Percentiles rank a stretch among this genome's conserved stretches.
Conservation (phyloP, 2,113 vertebrate species). For the Gorsachius goisagi region DNA sequence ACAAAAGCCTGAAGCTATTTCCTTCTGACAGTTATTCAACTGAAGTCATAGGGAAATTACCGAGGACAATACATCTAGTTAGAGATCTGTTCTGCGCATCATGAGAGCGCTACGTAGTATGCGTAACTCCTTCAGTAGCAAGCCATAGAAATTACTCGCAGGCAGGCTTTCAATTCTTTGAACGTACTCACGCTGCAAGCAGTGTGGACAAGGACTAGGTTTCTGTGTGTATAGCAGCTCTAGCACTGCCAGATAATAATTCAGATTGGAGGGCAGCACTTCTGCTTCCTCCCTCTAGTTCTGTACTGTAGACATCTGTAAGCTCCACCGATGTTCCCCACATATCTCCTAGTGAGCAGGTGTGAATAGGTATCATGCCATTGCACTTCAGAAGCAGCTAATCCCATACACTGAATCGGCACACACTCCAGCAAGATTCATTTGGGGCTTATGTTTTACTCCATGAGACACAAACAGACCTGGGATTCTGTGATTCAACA, state of each 20-base stretch:
- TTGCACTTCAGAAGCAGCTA: not conserved
- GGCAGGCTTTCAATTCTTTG: not conserved
- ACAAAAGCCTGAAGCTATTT: not conserved
- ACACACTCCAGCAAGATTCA: rapidly evolving
- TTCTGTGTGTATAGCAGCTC: not conserved
- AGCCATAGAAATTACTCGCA: not conserved
- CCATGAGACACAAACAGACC: not conserved
- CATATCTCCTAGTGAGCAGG: not conserved
- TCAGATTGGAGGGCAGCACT: not conserved
- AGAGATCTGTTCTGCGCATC: not conserved
- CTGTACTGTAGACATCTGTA: not conserved
- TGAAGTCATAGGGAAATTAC: not conserved
- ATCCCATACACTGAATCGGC: not conserved
- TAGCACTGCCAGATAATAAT: not conserved
- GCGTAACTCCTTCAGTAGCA: not conserved
- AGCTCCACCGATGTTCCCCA: not conserved
- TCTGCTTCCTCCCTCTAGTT: not conserved
- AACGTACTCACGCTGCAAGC: not conserved
- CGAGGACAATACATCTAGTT: constrained; percentile 9
- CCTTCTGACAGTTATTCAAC: not conserved
- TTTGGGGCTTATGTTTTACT: not conserved
- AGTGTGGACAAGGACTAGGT: not conserved
- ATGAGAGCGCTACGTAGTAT: not conserved
- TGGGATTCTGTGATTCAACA: not conserved
- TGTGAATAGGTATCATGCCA: not conserved